A percentile compares a stretch with the other conserved stretches of the same genome.
Evolutionary conservation across 2,888 invertebrate species (phyloP).

Genomic region (Papilio elwesi): DNA sequence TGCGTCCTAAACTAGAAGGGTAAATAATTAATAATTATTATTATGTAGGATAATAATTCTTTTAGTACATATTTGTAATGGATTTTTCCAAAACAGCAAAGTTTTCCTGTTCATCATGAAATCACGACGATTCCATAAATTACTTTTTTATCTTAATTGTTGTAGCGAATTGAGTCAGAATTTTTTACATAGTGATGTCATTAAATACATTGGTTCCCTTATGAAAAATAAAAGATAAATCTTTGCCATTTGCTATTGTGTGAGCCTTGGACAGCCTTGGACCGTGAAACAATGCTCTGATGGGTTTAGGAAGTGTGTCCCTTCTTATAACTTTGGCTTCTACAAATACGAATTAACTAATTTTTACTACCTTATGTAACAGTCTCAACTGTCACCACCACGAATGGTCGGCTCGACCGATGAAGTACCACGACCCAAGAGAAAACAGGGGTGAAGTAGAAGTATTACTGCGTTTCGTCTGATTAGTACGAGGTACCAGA

Average conservation of each 20-base stretch:
- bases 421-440: too few relatives aligned
- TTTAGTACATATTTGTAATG: too few relatives aligned
- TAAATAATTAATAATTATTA: too few relatives aligned
- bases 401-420: too few relatives aligned
- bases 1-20: too few relatives aligned
- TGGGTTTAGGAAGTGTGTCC: slow-evolving; percentile 39
- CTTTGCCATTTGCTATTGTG: slow-evolving; percentile 36
- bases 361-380: too few relatives aligned
- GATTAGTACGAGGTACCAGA: too few relatives aligned
- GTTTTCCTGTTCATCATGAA: slow-evolving; percentile 16
- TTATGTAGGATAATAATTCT: too few relatives aligned
- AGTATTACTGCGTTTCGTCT: too few relatives aligned
- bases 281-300: slow-evolving; percentile 37
- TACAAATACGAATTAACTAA: neutral
- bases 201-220: slow-evolving; percentile 37
- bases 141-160: slow-evolving; percentile 22
- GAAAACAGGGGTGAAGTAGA: too few relatives aligned
- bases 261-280: slow-evolving; percentile 31
- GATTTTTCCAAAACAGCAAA: neutral
- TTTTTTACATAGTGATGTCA: slow-evolving; percentile 43
- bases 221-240: slow-evolving; percentile 40
- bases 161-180: slow-evolving; percentile 31
- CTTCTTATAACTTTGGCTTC: slow-evolving; percentile 26
- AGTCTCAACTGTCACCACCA: too few relatives aligned
- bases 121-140: slow-evolving; percentile 18